Conservation (phyloP, 2,797 vertebrate species). For the Spinus olivaceus region DNA sequence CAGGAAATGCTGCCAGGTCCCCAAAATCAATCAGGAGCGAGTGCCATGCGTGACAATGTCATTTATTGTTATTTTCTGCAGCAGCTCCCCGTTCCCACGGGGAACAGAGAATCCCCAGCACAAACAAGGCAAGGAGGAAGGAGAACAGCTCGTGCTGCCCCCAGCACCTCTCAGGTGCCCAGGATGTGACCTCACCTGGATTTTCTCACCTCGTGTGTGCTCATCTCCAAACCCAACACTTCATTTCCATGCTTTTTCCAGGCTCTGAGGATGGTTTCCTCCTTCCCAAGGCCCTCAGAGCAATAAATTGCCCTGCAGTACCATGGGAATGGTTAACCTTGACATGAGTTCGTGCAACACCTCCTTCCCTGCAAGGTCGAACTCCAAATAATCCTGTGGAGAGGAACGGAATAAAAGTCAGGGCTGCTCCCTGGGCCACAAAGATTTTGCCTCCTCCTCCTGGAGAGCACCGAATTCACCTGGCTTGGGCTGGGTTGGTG, state of each 20-base stretch:
- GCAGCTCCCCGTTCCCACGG: accelerated
- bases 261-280: neutral
- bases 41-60: accelerated
- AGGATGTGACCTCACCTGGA: neutral
- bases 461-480: accelerated
- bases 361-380: neutral
- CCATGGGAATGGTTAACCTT: neutral
- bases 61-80: neutral
- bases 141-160: neutral
- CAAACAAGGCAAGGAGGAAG: neutral
- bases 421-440: neutral
- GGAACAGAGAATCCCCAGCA: neutral
- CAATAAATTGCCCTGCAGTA: neutral
- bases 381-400: neutral
- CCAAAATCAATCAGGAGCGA: neutral
- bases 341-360: accelerated
- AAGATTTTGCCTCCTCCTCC: neutral
- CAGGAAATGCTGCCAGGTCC: neutral
- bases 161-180: neutral
- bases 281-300: neutral
- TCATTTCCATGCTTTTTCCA: neutral
- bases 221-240: neutral
- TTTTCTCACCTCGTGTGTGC: accelerated
- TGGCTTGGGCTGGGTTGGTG: accelerated
- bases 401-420: neutral